A percentile compares a stretch with the other conserved stretches of the same genome.
Evolutionary conservation across 2,113 vertebrate genomes (phyloP).

Genomic region (Nestor notabilis): DNA sequence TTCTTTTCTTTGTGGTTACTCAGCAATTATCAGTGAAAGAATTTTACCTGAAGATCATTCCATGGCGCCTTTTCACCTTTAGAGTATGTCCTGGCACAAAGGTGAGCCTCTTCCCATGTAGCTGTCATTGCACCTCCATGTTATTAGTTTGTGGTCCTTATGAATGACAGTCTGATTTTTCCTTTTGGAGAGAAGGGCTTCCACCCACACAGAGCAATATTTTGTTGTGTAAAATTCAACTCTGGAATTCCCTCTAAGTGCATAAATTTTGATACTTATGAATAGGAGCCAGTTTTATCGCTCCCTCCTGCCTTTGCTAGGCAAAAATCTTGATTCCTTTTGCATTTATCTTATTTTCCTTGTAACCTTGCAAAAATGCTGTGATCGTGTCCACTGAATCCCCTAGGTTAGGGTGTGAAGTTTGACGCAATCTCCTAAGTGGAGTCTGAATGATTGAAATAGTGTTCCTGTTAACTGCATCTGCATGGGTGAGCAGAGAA

Average conservation of each 20-base stretch:
- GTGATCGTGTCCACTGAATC: not conserved
- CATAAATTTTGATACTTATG: not conserved
- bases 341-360: not conserved
- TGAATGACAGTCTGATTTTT: not conserved
- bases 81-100: conserved; percentile 99
- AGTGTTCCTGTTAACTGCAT: not conserved
- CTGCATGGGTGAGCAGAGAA: not conserved
- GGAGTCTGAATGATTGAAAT: not conserved
- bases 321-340: not conserved
- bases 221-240: not conserved
- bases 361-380: not conserved
- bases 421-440: not conserved
- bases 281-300: not conserved
- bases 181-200: not conserved
- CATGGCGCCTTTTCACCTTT: conserved; percentile 98
- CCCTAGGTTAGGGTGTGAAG: not conserved
- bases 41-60: conserved; percentile 99
- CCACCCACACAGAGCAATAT: not conserved
- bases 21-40: conserved; percentile 99
- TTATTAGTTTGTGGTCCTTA: not conserved
- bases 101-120: conserved; percentile 70
- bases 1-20: conserved; percentile 54
- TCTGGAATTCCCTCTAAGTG: not conserved
- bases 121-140: not conserved
- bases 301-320: not conserved